Conservation (phyloP, 1,140 invertebrate genomes). For the Eueides isabella region DNA sequence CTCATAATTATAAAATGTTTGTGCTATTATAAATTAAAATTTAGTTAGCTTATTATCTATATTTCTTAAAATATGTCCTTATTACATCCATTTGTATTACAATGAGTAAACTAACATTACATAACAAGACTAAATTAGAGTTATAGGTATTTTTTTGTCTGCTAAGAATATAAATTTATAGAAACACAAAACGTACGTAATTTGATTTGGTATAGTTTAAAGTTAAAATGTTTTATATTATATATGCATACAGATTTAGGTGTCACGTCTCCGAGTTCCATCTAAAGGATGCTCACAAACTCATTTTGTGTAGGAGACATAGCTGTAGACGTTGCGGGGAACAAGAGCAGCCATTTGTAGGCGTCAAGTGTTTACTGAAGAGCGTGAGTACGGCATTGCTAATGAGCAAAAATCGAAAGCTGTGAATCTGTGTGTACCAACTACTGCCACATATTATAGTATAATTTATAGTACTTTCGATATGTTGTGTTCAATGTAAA, state of each 20-base stretch:
- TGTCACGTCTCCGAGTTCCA: conserved; percentile 31
- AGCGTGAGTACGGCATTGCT: conserved; percentile 63
- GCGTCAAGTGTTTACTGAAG: conserved; percentile 69
- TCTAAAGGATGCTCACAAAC: conserved; percentile 50
- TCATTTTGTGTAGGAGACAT: conserved; percentile 39
- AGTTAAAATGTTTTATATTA: background rate
- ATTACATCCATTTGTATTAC: too few relatives aligned
- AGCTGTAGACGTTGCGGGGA: conserved; percentile 36
- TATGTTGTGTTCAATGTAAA: conserved; percentile 24
- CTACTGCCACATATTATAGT: conserved; percentile 14
- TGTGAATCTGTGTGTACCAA: conserved; percentile 32
- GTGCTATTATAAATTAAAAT: too few relatives aligned
- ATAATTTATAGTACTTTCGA: conserved; percentile 23
- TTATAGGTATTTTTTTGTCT: too few relatives aligned
- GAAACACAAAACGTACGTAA: background rate
- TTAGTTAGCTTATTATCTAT: too few relatives aligned
- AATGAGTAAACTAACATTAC: too few relatives aligned
- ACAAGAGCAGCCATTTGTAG: conserved; percentile 64
- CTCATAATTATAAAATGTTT: conserved; percentile 8
- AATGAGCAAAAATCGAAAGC: conserved; percentile 71
- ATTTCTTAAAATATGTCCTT: too few relatives aligned
- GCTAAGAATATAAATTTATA: background rate
- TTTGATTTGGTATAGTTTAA: background rate
- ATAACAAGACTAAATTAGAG: too few relatives aligned
- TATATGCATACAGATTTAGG: background rate